phyloP scores from a whole-genome alignment of 2,888 invertebrate genomes.

The Caenorhabditis afra region DNA sequence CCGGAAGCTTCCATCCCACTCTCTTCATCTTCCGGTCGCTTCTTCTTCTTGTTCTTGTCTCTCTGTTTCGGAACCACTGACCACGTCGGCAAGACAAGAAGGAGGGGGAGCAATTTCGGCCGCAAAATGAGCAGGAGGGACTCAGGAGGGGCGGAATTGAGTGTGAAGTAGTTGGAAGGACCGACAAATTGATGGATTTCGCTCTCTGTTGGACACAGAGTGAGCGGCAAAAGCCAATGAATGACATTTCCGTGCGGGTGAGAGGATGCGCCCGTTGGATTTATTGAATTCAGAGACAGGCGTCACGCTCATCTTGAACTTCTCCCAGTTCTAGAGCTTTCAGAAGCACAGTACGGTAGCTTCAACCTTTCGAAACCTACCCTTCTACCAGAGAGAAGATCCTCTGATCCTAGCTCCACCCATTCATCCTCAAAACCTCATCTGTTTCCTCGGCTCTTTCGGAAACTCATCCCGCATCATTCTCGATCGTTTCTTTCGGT shows the following conservation, averaged over 20 bases:
- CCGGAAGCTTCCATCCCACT: too few species aligned
- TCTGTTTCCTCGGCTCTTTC: not conserved
- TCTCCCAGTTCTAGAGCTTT: not conserved
- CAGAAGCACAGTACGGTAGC: not conserved
- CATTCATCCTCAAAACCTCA: not conserved
- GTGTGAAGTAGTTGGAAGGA: conserved; percentile 36
- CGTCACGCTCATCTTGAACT: not conserved
- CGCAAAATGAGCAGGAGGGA: conserved; percentile 4
- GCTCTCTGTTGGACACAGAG: not conserved
- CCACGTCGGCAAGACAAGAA: not conserved
- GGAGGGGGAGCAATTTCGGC: conserved; percentile 5
- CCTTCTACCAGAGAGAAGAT: not conserved
- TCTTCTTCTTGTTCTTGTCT: not conserved
- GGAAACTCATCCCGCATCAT: conserved; percentile 8
- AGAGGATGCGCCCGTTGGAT: not conserved
- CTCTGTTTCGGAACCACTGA: not conserved
- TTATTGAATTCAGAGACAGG: conserved; percentile 15
- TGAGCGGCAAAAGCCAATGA: conserved; percentile 1
- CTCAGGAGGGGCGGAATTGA: conserved; percentile 27
- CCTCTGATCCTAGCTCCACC: not conserved
- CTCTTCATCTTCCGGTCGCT: conserved; percentile 1
- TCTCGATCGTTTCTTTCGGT: not conserved
- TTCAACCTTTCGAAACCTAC: too few species aligned
- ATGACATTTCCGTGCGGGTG: conserved; percentile 16
- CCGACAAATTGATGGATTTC: conserved; percentile 47